Base-by-base conservation (phyloP, 2,797 vertebrate species). In the Protosalanx chinensis region DNA sequence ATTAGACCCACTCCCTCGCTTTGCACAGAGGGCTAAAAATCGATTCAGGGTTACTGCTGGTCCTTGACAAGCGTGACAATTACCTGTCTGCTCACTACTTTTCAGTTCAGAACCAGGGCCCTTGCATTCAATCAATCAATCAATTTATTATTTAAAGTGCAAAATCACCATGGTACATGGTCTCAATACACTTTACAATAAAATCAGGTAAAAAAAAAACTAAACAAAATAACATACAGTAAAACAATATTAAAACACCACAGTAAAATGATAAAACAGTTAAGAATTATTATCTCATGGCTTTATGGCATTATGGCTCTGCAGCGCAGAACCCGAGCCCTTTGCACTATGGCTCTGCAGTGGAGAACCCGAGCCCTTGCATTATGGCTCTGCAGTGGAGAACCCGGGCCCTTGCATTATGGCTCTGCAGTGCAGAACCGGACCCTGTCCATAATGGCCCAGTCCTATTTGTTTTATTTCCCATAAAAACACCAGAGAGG, bases 401-500 rank as follows among this genome's bases (percentile, higher is more conserved):
- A 27, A 27, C 23, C 23, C 23, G 23, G 23, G 23, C 23, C 23
- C 23, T 27, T 27, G 75, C 4, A 56, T 67, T 60, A 72, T 71
- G 73, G 72, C 78, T 70, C 80, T 79, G 64, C 76, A 76, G 78
- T 64, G 74, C 72, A 64, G 73, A 77, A 78, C 80, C 78, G 79
- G 79, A 79, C 76, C 76, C 72, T 27, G 60, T 77, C 84, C 73
- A 79, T 73, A 85, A 78, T 82, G 78, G 78, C 77, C 75, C 74
- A 81, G 82, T 76, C 76, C 76, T 81, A 85, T 86, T 85, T 81
- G 82, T 81, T 83, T 85, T 84, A 80, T 78, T 76, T 75, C 80
- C 58, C 76, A 62, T 81, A 74, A 84, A 88, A 87, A 81, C 81
- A 86, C 83, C 81, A 84, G 82, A 81, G 80, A 76, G 80, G 71